Base-by-base conservation (phyloP, 2,888 invertebrate species). In the Glaucopsyche alexis region DNA sequence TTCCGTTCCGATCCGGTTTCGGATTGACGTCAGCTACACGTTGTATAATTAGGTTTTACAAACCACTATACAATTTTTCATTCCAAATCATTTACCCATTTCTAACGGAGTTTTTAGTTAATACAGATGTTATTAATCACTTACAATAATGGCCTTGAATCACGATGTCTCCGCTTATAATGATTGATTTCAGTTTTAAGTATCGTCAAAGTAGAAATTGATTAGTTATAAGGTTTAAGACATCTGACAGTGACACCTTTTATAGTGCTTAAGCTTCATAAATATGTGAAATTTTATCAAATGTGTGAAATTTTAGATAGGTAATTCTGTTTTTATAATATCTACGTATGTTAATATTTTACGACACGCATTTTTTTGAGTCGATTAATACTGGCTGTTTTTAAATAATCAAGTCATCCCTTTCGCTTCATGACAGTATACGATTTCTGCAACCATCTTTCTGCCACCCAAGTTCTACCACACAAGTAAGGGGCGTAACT, bases 401-500 rank as follows among this genome's bases (percentile, higher is more conserved):
- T 42, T n/a, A n/a, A 50, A 50, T 0, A 47, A 47, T 60, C 60
- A 60, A 60, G 60, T 38, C 14, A 38, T 60, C 60, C 29, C 60
- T 14, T 38, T 42, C 42, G 0, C 29, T 29, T 29, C 29, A 14
- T 13, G 29, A 13, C 60, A 29, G 4, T 29, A 55, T 42, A 42
- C 1, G 47, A 47, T 47, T 47, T 45, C 14, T 9, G 9, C n/a
- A 16, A n/a, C 9, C 13, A 55, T 74, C 72, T 67, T 42, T 38
- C 45, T 83, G 78, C 92, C 93, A 92, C 92, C 93, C 93, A 92
- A 80, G 88, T 76, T 80, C 77, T 85, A 81, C 92, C 93, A 90
- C 92, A 90, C 90, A 87, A 86, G 80, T 78, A 76, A 84, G 84
- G 91, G 93, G 92, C 91, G 92, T 90, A 80, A 78, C 90, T 88